These are phyloP conservation scores for Percina caprodes DNA, from an alignment of 2,113 vertebrate genomes.

Conservation along the genomic window DNA sequence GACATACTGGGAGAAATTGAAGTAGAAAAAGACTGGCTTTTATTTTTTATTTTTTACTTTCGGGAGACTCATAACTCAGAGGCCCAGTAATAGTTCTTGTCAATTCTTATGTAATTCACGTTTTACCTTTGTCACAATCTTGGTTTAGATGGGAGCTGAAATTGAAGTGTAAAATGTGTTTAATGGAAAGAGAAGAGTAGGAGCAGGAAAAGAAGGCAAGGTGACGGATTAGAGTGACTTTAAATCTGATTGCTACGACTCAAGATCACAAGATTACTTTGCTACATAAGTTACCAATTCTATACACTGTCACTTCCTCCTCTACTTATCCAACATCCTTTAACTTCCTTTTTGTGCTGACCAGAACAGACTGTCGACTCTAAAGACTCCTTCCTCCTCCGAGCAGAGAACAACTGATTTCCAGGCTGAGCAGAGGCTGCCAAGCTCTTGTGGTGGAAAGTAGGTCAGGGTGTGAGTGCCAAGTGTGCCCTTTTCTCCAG, in stretches of 20 bases:
- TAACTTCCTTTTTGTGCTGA: conserved; percentile 42
- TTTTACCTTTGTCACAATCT: conserved; percentile 1
- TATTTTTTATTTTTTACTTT: background rate
- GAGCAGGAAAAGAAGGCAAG: background rate
- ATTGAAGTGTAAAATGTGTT: conserved; percentile 29
- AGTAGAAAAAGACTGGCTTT: conserved; percentile 9
- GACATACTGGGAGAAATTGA: conserved; percentile 19
- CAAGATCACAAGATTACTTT: conserved; percentile 18
- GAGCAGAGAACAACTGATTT: conserved; percentile 40
- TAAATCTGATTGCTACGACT: conserved; percentile 19
- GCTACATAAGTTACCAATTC: background rate
- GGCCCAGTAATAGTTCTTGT: background rate
- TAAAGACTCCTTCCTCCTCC: conserved; percentile 19
- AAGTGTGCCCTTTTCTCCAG: conserved; percentile 43
- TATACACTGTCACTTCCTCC: background rate
- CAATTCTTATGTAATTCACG: conserved; percentile 27
- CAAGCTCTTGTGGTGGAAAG: conserved; percentile 45
- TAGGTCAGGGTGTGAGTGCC: conserved; percentile 57
- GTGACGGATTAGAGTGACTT: conserved; percentile 26
- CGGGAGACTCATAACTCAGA: background rate
- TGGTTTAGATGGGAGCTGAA: conserved; percentile 3
- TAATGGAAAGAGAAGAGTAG: conserved; percentile 20
- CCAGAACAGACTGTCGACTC: conserved; percentile 3
- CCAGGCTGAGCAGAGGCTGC: conserved; percentile 40
- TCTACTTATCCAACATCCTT: background rate